phyloP scores from a whole-genome alignment of 2,797 vertebrate species.

The Onychomys torridus region DNA sequence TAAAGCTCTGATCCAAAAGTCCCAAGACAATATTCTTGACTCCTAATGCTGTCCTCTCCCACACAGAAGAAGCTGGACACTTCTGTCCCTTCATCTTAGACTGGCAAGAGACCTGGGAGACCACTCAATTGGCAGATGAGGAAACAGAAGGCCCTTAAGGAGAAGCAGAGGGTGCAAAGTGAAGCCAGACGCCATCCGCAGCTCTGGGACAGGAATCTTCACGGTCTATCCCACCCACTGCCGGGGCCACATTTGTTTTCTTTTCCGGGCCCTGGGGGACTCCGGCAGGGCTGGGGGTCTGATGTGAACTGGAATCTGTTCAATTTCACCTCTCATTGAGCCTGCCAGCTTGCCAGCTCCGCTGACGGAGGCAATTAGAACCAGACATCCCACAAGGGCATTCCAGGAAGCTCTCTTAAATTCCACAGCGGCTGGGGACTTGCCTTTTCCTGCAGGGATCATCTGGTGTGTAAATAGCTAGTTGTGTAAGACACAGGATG shows the following conservation, averaged over 20 bases:
- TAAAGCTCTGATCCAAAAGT: constrained; percentile 21
- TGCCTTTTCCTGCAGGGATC: constrained; percentile 80
- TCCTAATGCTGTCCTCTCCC: too few relatives aligned
- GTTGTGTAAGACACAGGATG: constrained; percentile 47
- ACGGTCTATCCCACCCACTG: constrained; percentile 39
- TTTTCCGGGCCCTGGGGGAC: constrained; percentile 66
- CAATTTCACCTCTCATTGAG: constrained; percentile 80
- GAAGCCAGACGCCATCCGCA: rapidly evolving
- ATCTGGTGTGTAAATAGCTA: constrained; percentile 73
- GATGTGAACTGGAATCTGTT: constrained; percentile 79
- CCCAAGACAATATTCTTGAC: not conserved
- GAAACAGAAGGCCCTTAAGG: not conserved
- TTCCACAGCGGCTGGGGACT: constrained; percentile 80
- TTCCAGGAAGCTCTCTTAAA: constrained; percentile 79
- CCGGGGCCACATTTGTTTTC: constrained; percentile 69
- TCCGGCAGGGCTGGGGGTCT: constrained; percentile 73
- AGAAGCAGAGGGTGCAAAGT: not conserved
- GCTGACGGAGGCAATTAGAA: constrained; percentile 82
- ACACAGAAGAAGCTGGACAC: not conserved
- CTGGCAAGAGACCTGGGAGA: not conserved
- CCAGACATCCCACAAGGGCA: constrained; percentile 80
- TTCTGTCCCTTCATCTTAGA: not conserved
- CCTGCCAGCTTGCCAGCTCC: constrained; percentile 71
- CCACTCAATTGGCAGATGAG: constrained; percentile 5
- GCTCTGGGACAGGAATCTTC: not conserved